Evolutionary conservation across 2,888 invertebrate genomes (phyloP).

Genomic region (Thera obeliscata): DNA sequence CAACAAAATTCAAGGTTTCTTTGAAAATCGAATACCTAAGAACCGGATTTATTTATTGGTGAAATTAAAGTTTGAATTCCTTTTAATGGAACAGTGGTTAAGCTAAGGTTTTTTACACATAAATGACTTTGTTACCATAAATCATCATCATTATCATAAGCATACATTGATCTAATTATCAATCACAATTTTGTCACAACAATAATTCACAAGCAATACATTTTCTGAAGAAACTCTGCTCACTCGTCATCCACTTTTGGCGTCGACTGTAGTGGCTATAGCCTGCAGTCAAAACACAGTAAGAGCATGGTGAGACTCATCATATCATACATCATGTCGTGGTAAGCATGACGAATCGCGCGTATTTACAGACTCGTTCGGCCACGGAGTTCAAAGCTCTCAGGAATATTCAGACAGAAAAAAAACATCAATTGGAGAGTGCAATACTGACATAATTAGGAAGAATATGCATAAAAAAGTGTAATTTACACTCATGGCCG

Average conservation of each 20-base stretch:
- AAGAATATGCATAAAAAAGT: neutral
- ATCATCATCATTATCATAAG: no score
- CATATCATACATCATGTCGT: conserved; percentile 28
- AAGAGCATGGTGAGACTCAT: conserved; percentile 1
- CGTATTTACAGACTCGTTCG: conserved; percentile 31
- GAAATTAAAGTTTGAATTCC: no score
- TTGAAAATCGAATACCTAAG: no score
- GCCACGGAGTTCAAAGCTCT: conserved; percentile 29
- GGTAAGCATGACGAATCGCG: conserved; percentile 37
- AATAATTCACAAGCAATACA: no score
- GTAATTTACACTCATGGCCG: neutral
- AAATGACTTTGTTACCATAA: no score
- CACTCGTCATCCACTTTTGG: neutral
- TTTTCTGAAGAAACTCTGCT: no score
- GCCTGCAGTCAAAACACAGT: conserved; percentile 10
- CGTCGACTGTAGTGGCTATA: neutral
- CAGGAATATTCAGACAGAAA: conserved; percentile 26
- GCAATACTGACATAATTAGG: conserved; percentile 13
- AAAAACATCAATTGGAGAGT: conserved; percentile 15
- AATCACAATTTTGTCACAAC: no score
- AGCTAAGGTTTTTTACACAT: no score
- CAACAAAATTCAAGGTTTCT: neutral
- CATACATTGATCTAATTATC: no score
- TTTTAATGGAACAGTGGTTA: no score
- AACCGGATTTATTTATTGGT: no score